These are phyloP conservation scores for Cepaea nemoralis DNA, from an alignment of 1,140 invertebrate species.

Conservation along the genomic window DNA sequence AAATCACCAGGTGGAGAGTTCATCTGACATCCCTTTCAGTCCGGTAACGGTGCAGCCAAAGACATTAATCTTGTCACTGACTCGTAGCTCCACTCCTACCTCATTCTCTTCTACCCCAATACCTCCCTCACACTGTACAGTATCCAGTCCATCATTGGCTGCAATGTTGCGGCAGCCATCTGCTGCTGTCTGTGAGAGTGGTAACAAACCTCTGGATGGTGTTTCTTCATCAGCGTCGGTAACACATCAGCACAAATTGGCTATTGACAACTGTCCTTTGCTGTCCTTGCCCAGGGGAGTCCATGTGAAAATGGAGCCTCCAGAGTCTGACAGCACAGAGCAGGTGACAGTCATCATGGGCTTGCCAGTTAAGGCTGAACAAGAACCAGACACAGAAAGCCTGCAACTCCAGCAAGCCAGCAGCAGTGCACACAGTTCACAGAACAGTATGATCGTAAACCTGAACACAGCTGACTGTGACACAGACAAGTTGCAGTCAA, in stretches of 20 bases:
- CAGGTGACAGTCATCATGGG: neutral
- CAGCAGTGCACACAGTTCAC: neutral
- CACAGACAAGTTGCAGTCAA: neutral
- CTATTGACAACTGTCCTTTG: neutral
- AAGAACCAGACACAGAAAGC: neutral
- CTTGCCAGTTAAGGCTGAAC: conserved; percentile 20
- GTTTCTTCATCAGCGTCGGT: neutral
- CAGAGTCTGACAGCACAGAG: neutral
- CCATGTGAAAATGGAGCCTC: conserved; percentile 11
- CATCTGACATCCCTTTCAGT: neutral
- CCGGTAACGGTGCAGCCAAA: neutral
- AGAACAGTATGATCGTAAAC: neutral
- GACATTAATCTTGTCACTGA: neutral
- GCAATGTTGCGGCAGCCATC: conserved; percentile 35
- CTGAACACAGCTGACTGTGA: neutral
- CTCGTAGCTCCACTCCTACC: neutral
- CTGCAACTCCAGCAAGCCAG: neutral
- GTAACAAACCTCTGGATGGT: neutral
- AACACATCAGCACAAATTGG: neutral
- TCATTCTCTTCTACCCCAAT: neutral
- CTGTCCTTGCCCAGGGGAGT: neutral
- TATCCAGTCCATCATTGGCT: conserved; percentile 34
- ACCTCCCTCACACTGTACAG: neutral
- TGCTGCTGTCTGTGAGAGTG: neutral
- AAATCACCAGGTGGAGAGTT: neutral